Evolutionary conservation across 1,140 invertebrate genomes (phyloP), one percentile per base, ranked within the genome.

Genomic region (Choristoneura fumiferana): DNA sequence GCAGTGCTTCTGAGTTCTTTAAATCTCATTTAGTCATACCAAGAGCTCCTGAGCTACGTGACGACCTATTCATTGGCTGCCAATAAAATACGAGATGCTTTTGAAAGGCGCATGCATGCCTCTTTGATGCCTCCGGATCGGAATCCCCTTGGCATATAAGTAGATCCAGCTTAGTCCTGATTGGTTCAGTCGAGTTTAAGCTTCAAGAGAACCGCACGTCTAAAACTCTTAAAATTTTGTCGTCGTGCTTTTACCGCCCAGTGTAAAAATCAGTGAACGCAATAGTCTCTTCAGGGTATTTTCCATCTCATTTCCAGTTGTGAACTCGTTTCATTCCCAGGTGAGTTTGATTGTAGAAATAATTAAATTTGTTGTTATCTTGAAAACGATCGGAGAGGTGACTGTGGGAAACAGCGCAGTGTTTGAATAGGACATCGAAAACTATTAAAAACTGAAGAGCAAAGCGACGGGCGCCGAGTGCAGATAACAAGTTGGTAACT

Each of bases 41-140:
- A 29, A 58, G 62, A 66, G 40, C 62, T n/a, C 52, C 55, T 35
- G 61, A 34, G 54, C 39, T 59, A 37, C 57, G 45, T 22, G 43
- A 49, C 43, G 43, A 49, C 12, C 43, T 49, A 38, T 54, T 62
- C 62, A 70, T 67, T 70, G 60, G 60, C 57, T 67, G 58, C 62
- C 65, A 74, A 74, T 77, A 74, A 65, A 74, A 63, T 59, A 53
- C 60, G 40, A 54, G 56, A 58, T 53, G 58, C 43, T 37, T 56
- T 22, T 74, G 59, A 73, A 72, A 69, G 67, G 64, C 64, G 12
- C 57, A 57, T 58, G 60, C 67, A 65, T 69, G 55, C 66, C 58
- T 58, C 29, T 61, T 67, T 63, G 73, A 55, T 43, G 59, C 35
- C 34, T 57, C 37, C 73, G 69, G 69, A 69, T 62, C 59, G 57